Evolutionary conservation across 2,888 invertebrate species (phyloP).

Genomic region (Hydrotaea diabolus): DNA sequence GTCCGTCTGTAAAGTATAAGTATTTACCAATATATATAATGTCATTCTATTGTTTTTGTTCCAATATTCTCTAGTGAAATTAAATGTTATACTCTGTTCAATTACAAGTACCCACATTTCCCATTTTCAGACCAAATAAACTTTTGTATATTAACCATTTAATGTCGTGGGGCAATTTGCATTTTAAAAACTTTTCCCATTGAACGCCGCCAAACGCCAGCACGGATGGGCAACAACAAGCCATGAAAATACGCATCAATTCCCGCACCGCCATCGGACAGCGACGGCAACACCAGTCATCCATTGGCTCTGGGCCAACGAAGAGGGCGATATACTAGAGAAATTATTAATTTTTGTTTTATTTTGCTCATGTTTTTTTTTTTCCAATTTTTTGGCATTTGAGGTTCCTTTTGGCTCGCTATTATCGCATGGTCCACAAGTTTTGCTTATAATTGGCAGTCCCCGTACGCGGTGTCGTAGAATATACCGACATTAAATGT

Average conservation of each 20-base stretch:
- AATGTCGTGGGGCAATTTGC: not conserved
- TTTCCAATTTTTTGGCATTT: not conserved
- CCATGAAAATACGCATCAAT: constrained; percentile 21
- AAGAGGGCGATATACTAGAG: not conserved
- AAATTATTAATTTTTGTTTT: not conserved
- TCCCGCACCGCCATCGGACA: too few relatives aligned
- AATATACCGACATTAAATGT: not conserved
- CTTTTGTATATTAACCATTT: not conserved
- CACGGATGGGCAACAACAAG: not conserved
- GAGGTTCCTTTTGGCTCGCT: not conserved
- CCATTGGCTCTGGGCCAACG: not conserved
- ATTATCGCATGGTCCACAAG: not conserved
- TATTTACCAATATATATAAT: too few relatives aligned
- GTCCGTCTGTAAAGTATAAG: too few relatives aligned
- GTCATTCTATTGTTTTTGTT: not conserved
- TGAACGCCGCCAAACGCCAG: not conserved
- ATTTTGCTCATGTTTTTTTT: too few relatives aligned
- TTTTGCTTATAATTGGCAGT: not conserved
- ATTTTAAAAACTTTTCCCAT: not conserved
- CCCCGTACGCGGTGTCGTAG: not conserved
- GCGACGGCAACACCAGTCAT: not conserved
- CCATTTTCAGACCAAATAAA: not conserved
- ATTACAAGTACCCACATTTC: not conserved
- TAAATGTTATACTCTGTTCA: too few relatives aligned
- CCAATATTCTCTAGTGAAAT: not conserved